These are phyloP conservation scores for Gallirallus australis DNA, from an alignment of 2,797 vertebrate genomes.

Conservation along the genomic window DNA sequence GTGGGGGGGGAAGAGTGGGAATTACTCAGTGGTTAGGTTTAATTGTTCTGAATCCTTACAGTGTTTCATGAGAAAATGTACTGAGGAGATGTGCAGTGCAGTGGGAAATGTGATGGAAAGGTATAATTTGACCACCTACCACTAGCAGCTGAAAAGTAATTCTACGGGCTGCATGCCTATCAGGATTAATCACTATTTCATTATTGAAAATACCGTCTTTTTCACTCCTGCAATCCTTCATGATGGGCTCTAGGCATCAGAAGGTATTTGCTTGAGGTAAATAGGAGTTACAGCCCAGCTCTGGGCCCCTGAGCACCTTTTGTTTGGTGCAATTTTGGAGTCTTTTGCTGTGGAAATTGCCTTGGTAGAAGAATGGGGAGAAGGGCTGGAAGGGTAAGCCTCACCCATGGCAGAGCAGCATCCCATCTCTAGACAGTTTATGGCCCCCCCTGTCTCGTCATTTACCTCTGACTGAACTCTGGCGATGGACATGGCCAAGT, in stretches of 20 bases:
- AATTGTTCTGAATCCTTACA: slow-evolving; percentile 71
- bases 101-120: slow-evolving; percentile 74
- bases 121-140: slow-evolving; percentile 80
- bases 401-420: not conserved
- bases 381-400: not conserved
- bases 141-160: slow-evolving; percentile 65
- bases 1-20: slow-evolving; percentile 22
- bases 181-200: slow-evolving; percentile 62
- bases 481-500: slow-evolving; percentile 78
- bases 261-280: not conserved
- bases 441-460: slow-evolving; percentile 76
- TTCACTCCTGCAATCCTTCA: not conserved
- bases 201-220: slow-evolving; percentile 17
- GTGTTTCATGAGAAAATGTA: slow-evolving; percentile 60
- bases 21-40: slow-evolving; percentile 70
- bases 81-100: slow-evolving; percentile 46
- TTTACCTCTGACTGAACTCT: slow-evolving; percentile 87
- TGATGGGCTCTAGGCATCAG: not conserved
- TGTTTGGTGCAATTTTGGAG: not conserved
- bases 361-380: not conserved
- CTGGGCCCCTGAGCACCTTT: not conserved
- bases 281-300: not conserved
- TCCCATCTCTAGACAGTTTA: slow-evolving; percentile 37
- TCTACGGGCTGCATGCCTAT: slow-evolving; percentile 63
- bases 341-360: not conserved